Evolutionary conservation across 2,888 invertebrate genomes (phyloP), one percentile per base, ranked within the genome.

Genomic region (Oscheius sp.): DNA sequence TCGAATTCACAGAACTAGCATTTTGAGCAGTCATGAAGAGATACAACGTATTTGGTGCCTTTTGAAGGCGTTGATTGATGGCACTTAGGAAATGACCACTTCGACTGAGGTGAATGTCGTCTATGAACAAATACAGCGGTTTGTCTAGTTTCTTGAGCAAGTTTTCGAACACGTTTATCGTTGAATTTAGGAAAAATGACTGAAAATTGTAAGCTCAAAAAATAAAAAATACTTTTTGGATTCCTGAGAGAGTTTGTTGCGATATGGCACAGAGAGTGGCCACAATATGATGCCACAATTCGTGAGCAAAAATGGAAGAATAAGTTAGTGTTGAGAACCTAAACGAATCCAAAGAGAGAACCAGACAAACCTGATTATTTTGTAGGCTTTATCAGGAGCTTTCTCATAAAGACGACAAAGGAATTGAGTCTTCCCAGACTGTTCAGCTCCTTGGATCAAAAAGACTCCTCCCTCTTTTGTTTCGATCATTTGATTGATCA

Each of bases 71-170:
- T 50, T 64, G 45, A 29, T 48, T 34, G 20, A 64, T 37, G 20
- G 64, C 48, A 23, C 64, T 50, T 10, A 84, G 69, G 20, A 78
- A 72, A 50, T 80, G 73, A 4, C 84, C 84, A 69, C 69, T 78
- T 58, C 80, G 79, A n/a, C 84, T 65, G 52, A 79, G 64, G 70
- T 86, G 80, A 6, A 79, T 72, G 42, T 85, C 86, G 70, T 86
- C 86, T n/a, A 86, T 71, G 45, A 86, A 78, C 3, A 86, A 53
- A 57, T 82, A 81, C 25, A 84, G 55, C 1, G 83, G 83, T 34
- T 72, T 74, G 27, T 80, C 79, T 17, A 81, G 58, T 20, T 23
- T 64, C 29, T 52, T 39, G 37, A 55, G 39, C 33, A 65, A 8
- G 20, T 57, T 33, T 31, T 64, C 65, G 5, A 64, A 55, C 12